phyloP scores from a whole-genome alignment of 2,113 vertebrate species.

The Irena cyanogastra region DNA sequence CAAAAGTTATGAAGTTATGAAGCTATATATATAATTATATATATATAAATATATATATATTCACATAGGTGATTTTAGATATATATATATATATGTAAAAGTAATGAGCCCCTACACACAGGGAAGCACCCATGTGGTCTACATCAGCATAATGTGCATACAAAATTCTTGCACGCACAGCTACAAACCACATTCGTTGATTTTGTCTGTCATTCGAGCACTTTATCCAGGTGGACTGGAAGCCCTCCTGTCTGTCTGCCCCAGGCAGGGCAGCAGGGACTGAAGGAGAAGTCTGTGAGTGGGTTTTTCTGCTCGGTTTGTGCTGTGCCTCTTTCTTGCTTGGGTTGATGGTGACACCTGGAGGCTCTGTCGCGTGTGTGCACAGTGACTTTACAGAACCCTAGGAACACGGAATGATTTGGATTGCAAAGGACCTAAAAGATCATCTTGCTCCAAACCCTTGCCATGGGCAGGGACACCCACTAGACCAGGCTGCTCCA shows the following conservation, averaged over 20 bases:
- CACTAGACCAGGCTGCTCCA: not conserved
- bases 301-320: not conserved
- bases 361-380: not conserved
- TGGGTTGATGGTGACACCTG: constrained; percentile 67
- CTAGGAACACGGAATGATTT: not conserved
- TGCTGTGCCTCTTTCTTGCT: not conserved
- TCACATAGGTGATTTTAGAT: not conserved
- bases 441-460: not conserved
- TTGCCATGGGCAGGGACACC: not conserved
- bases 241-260: not conserved
- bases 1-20: not conserved
- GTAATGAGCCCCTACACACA: not conserved
- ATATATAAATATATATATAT: too few species aligned
- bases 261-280: not conserved
- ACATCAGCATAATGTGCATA: not conserved
- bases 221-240: not conserved
- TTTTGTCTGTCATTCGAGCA: not conserved
- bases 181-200: not conserved
- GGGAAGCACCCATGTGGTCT: not conserved
- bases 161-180: accelerated
- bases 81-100: not conserved
- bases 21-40: not conserved
- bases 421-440: not conserved
- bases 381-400: not conserved
- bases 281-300: not conserved